A percentile compares a stretch with the other conserved stretches of the same genome.
phyloP scores from a whole-genome alignment of 2,888 invertebrate genomes.

The Exocentrus adspersus region DNA sequence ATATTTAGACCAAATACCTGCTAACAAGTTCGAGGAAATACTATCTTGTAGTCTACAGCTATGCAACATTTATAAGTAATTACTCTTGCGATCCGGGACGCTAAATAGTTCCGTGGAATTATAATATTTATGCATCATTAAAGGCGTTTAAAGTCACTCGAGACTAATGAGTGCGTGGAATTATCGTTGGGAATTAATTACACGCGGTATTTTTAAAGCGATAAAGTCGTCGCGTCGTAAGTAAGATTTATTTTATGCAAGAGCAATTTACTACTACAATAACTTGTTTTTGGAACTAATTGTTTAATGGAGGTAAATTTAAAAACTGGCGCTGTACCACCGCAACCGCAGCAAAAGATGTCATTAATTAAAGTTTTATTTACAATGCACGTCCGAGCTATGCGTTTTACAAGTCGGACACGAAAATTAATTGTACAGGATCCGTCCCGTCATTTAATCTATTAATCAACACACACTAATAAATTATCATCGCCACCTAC shows the following conservation, averaged over 20 bases:
- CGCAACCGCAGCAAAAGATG: not conserved
- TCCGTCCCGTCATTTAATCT: not conserved
- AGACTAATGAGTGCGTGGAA: not conserved
- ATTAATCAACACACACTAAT: slow-evolving; percentile 2
- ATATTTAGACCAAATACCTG: not conserved
- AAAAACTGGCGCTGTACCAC: too few species aligned
- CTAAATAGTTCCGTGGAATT: slow-evolving; percentile 1
- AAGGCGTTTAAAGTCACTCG: slow-evolving; percentile 1
- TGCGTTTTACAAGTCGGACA: not conserved
- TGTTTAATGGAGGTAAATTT: too few species aligned
- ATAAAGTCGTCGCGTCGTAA: not conserved
- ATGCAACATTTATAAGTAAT: slow-evolving; percentile 6
- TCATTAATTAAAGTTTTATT: not conserved
- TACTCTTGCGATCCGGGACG: not conserved
- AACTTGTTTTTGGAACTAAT: too few species aligned
- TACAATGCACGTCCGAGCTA: not conserved
- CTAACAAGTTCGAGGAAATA: slow-evolving; percentile 8
- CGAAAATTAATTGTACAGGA: not conserved
- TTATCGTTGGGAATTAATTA: not conserved
- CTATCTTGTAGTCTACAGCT: not conserved
- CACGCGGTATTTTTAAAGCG: not conserved
- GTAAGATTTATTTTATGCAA: not conserved
- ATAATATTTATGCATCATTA: slow-evolving; percentile 9
- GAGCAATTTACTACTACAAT: too few species aligned
- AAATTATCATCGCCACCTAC: not conserved